Evolutionary conservation across 2,113 vertebrate genomes (phyloP).

Genomic region (Catharus minimus): DNA sequence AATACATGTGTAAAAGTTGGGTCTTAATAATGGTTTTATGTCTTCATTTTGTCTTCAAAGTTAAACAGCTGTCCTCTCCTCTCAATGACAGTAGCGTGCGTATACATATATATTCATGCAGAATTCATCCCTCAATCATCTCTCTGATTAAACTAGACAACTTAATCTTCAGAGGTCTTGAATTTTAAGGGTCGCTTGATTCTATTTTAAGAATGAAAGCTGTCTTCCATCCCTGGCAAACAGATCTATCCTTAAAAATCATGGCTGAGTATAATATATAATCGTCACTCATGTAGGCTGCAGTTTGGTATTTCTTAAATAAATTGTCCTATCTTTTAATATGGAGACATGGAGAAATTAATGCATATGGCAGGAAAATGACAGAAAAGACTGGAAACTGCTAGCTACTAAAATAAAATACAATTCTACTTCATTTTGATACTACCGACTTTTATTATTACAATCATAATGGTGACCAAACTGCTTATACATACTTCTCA

Average conservation of each 20-base stretch:
- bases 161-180: not conserved
- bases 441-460: not conserved
- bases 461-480: not conserved
- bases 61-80: not conserved
- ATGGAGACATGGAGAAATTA: not conserved
- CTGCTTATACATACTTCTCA: not conserved
- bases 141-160: not conserved
- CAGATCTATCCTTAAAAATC: not conserved
- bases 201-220: constrained; percentile 23
- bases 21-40: not conserved
- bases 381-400: not conserved
- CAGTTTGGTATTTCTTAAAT: not conserved
- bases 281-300: not conserved
- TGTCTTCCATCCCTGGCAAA: not conserved
- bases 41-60: not conserved
- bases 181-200: not conserved
- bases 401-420: not conserved
- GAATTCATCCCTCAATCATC: not conserved
- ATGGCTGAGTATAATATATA: not conserved
- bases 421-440: not conserved
- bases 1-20: not conserved
- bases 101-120: not conserved
- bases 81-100: not conserved
- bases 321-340: constrained; percentile 1
- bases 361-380: not conserved